A percentile compares a stretch with the other conserved stretches of the same genome.
Evolutionary conservation across 23 tunicate genomes (phyloP).

Genomic region (Clavelina lepadiformis): DNA sequence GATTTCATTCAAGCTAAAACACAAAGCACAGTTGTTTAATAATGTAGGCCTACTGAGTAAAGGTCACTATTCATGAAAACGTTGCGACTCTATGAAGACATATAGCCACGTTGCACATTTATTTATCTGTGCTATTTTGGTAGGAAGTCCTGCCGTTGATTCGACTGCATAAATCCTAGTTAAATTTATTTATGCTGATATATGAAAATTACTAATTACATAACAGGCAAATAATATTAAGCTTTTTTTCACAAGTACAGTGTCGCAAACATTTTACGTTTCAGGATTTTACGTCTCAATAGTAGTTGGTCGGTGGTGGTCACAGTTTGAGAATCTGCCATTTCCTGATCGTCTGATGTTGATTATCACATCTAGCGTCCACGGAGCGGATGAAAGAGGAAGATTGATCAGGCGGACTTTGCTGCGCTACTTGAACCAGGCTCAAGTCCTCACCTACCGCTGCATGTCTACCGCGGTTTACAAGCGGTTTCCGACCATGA

Average conservation of each 20-base stretch:
- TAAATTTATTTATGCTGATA: too few species aligned
- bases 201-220: too few species aligned
- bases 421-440: slow-evolving; percentile 52
- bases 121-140: too few species aligned
- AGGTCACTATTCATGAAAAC: too few species aligned
- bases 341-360: slow-evolving; percentile 87
- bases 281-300: slow-evolving; percentile 85
- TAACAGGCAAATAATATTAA: not conserved
- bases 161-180: too few species aligned
- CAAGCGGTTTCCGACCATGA: slow-evolving; percentile 86
- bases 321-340: slow-evolving; percentile 63
- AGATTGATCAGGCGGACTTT: slow-evolving; percentile 65
- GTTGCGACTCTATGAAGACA: too few species aligned
- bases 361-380: slow-evolving; percentile 56
- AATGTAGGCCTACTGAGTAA: too few species aligned
- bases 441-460: slow-evolving; percentile 68
- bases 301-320: slow-evolving; percentile 93
- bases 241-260: not conserved
- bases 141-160: too few species aligned
- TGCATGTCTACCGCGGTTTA: slow-evolving; percentile 70
- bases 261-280: too few species aligned
- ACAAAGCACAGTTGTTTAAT: too few species aligned
- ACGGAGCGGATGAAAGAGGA: slow-evolving; percentile 76
- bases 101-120: too few species aligned
- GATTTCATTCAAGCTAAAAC: too few species aligned